Evolutionary conservation across 2,888 invertebrate species (phyloP), one percentile per base, ranked within the genome.

Genomic region (Anagyrus pseudococci): DNA sequence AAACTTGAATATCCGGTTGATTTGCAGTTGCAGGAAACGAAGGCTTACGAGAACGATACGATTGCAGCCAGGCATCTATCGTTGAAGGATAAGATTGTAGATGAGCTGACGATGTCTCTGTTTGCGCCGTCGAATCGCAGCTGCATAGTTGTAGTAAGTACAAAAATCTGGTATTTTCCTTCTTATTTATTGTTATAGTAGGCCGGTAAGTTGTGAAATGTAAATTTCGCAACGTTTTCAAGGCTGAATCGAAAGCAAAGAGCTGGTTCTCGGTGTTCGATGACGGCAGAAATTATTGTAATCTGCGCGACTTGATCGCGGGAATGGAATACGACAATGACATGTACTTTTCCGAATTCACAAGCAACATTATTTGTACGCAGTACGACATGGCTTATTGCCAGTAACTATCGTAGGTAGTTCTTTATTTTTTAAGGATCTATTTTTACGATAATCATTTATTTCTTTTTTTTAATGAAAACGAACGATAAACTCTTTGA

Each of bases 251-350:
- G 2, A 61, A 48, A 15, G 69, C 75, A 10, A 69, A 59, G 3
- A 65, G 68, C 13, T 75, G 75, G 74, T 72, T 72, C 48, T 67
- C 65, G 17, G 26, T 76, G 33, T 75, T 76, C 52, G 76, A 76
- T 64, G 55, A 70, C 17, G 72, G 73, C 1, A 62, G 59, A 15
- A 76, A 76, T 61, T 75, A 75, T 44, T 76, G 75, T 29, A 74
- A 76, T 64, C 67, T 76, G 48, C 69, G 61, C 20, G 71, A 75
- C 17, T 68, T 75, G 44, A 67, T 75, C 13, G 62, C 48, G 23
- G 70, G 66, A 8, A 66, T 70, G 3, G 70, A 66, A 25, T 70
- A 73, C 13, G 66, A 72, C 46, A 62, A 26, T 13, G 62, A 65
- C 37, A 43, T 25, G 6, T 64, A 64, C 44, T 75, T 73, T 57